phyloP scores from a whole-genome alignment of 2,113 vertebrate species.

The Asarcornis scutulata region DNA sequence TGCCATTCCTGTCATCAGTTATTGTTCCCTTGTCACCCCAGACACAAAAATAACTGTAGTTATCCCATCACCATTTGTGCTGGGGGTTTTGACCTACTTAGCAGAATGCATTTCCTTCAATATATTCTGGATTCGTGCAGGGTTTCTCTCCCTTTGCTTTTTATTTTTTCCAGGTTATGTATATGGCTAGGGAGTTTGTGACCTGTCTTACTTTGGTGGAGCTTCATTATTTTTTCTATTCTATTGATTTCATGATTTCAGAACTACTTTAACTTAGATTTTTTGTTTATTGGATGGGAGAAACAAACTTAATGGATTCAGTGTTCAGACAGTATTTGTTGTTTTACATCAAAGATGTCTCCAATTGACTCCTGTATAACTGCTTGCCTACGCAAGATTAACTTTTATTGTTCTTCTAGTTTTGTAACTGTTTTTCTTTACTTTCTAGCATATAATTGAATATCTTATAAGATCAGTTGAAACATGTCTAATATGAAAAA shows the following conservation, averaged over 20 bases:
- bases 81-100: not conserved
- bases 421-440: not conserved
- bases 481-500: not conserved
- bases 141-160: not conserved
- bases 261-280: not conserved
- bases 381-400: not conserved
- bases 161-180: not conserved
- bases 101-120: not conserved
- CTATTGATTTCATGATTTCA: not conserved
- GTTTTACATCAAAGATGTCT: not conserved
- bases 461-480: not conserved
- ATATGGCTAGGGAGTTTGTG: not conserved
- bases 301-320: not conserved
- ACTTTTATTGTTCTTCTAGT: not conserved
- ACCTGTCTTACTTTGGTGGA: not conserved
- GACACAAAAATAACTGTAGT: slow-evolving; percentile 55
- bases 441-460: not conserved
- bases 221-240: not conserved
- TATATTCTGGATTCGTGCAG: not conserved
- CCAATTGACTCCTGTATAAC: not conserved
- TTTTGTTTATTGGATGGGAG: not conserved
- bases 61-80: slow-evolving; percentile 31
- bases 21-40: slow-evolving; percentile 9
- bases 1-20: slow-evolving; percentile 4
- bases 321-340: not conserved